These are phyloP conservation scores for Buteo buteo DNA, from an alignment of 2,113 vertebrate genomes.

Conservation along the genomic window DNA sequence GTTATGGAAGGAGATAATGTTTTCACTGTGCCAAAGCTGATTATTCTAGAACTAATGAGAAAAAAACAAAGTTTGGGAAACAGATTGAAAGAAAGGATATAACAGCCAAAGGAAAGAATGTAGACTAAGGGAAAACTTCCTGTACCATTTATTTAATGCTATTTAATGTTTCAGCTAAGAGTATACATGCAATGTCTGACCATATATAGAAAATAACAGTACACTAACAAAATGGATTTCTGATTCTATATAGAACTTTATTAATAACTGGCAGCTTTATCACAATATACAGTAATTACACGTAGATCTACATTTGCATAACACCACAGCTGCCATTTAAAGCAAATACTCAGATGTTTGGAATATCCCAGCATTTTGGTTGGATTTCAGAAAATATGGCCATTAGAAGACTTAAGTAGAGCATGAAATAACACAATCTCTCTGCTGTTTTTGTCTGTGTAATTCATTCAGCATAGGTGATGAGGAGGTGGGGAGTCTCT, in stretches of 20 bases:
- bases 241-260: not conserved
- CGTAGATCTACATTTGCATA: not conserved
- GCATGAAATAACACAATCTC: not conserved
- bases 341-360: not conserved
- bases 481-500: not conserved
- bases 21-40: not conserved
- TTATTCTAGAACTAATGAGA: not conserved
- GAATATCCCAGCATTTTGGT: not conserved
- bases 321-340: not conserved
- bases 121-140: not conserved
- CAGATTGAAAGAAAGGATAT: not conserved
- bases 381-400: not conserved
- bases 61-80: not conserved
- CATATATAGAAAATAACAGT: not conserved
- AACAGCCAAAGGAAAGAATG: not conserved
- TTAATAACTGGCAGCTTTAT: not conserved
- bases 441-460: not conserved
- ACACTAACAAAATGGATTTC: not conserved
- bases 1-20: not conserved
- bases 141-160: not conserved
- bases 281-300: not conserved
- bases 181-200: not conserved
- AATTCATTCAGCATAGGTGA: not conserved
- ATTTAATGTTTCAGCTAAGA: not conserved
- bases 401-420: not conserved